Base-by-base conservation (phyloP, 2,797 vertebrate species). In the Anguilla marmorata region DNA sequence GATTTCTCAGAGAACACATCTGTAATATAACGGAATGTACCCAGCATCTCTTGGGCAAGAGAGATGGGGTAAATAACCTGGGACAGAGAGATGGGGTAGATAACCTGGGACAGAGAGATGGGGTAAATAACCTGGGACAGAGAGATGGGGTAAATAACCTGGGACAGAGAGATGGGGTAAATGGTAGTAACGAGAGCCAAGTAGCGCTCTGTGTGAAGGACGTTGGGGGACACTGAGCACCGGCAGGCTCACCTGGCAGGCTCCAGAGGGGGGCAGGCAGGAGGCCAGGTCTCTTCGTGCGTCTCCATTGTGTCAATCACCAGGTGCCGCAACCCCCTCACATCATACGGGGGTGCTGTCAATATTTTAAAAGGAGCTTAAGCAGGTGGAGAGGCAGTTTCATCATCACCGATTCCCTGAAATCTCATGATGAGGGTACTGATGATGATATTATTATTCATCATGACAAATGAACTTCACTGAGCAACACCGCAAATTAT, bases 221-320 rank as follows among this genome's bases (percentile, higher is more conserved):
- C 11, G 54, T 12, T 16, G 12, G 54, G 58, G 6, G 60, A 63
- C 2, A 24, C 21, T 24, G 63, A 21, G 50, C 2, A 33, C 24
- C 16, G 48, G 24, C 0, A 2, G 80, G 0, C 4, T n/a, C 3
- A 88, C 94, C 94, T 96, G 66, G 89, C 91, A 21, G 95, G 91
- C 91, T 96, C 95, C 90, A 96, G 92, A 6, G 96, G 95, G 11
- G 96, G 96, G 80, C 95, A 96, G 60, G 95, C 94, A 0, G 96
- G 90, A 27, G 87, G 87, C 96, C 96, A 97, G 0, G 92, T 90
- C 0, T 96, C 95, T 80, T 74, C 86, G 16, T 97, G 96, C 30
- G 89, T 93, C 92, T 98, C 98, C n/a, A 99, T 92, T 45, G 90
- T 91, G 66, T 96, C 91, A 72, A 98, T 96, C 88, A 98, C 94